Percentiles rank a stretch among this genome's conserved stretches.
Evolutionary conservation across 2,888 invertebrate genomes (phyloP).

Genomic region (Pollenia amentaria): DNA sequence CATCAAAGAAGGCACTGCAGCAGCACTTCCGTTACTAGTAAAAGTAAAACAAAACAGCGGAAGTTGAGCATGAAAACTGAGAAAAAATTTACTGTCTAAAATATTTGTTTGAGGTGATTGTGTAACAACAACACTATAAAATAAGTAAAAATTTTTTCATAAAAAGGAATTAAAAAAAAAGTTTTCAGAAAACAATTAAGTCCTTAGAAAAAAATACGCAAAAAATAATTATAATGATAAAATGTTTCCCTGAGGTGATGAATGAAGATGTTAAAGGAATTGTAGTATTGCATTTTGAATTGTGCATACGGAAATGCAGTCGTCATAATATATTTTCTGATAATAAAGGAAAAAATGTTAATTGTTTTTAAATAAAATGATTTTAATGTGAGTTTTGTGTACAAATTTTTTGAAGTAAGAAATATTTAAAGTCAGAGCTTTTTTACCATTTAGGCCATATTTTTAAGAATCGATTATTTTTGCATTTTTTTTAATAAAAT

Average conservation of each 20-base stretch:
- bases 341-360: not conserved
- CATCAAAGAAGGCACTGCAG: constrained; percentile 16
- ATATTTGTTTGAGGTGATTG: constrained; percentile 53
- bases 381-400: not conserved
- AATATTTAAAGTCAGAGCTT: too few species aligned
- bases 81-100: constrained; percentile 7
- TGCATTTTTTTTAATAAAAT: too few species aligned
- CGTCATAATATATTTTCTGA: not conserved
- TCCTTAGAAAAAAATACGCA: not conserved
- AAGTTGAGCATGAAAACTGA: not conserved
- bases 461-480: too few species aligned
- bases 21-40: constrained; percentile 1
- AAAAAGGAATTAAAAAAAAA: constrained; percentile 11
- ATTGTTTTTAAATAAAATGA: not conserved
- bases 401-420: too few species aligned
- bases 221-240: constrained; percentile 3
- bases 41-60: constrained; percentile 19
- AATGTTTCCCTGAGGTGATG: constrained; percentile 10
- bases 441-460: too few species aligned
- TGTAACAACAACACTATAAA: constrained; percentile 8
- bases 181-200: not conserved
- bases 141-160: not conserved
- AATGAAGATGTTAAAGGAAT: constrained; percentile 14
- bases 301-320: constrained; percentile 49
- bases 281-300: constrained; percentile 17